These are phyloP conservation scores for Piezodorus guildinii DNA, from an alignment of 1,140 invertebrate genomes.

Conservation along the genomic window DNA sequence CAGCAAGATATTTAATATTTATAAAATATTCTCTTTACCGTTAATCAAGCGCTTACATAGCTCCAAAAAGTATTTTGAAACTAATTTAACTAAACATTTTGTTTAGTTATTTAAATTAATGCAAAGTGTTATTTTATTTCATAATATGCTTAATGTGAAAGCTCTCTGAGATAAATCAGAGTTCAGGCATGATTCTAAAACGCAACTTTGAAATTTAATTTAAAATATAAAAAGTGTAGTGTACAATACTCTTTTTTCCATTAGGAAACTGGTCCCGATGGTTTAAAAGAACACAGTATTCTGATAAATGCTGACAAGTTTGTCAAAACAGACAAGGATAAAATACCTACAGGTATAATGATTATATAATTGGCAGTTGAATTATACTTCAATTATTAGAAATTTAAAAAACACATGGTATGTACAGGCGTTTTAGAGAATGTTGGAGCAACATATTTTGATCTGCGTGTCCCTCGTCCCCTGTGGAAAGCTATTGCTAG, in stretches of 20 bases:
- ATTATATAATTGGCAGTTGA: no score
- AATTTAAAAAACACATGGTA: not conserved
- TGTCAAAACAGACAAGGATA: constrained; percentile 1
- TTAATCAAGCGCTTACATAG: no score
- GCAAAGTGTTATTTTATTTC: no score
- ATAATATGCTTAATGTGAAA: no score
- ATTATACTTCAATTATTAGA: no score
- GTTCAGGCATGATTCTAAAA: not conserved
- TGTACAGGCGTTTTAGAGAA: constrained; percentile 37
- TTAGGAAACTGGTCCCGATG: constrained; percentile 33
- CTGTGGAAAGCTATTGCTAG: constrained; percentile 40
- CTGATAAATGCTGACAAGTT: constrained; percentile 42
- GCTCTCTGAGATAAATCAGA: no score
- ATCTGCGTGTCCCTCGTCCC: constrained; percentile 46
- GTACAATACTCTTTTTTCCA: not conserved
- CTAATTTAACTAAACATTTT: no score
- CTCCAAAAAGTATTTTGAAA: no score
- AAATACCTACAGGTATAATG: constrained; percentile 4
- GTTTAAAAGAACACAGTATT: constrained; percentile 42
- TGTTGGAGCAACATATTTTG: constrained; percentile 53
- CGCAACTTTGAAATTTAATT: no score
- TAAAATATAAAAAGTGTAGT: not conserved
- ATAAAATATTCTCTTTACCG: no score
- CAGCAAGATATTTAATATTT: no score
- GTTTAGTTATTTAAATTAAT: no score